Evolutionary conservation across 2,888 invertebrate genomes (phyloP), one percentile per base, ranked within the genome.

Genomic region (Hipparchia sbordonii): DNA sequence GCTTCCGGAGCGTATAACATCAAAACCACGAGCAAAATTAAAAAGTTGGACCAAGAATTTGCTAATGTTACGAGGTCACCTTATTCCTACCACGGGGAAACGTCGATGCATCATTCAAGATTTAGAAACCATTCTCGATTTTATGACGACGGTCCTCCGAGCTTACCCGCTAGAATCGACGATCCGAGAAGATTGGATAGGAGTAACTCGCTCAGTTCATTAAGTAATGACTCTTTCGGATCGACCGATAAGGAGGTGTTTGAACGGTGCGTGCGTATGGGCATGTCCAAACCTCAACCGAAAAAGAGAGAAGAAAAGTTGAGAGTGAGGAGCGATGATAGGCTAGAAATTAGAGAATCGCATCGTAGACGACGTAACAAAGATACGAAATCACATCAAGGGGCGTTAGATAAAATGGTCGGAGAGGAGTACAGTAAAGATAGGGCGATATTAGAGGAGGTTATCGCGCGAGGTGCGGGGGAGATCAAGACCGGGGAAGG

Each of bases 201-300:
- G 39, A 86, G 86, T 74, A 82, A 82, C 65, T 93, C 93, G 0
- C 84, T 88, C n/a, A 89, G 90, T 75, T 89, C 89, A 0, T 78
- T 92, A 12, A 94, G 92, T 81, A 91, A 93, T 79, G 94, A 95
- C 69, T 94, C 95, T 1, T 94, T 94, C 81, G 93, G 95, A 0
- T 95, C 96, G 3, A 96, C 96, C 68, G 95, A 96, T 76, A 94
- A 94, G 75, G 93, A 93, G 77, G 95, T 97, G 12, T 94, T 98
- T 77, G 97, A 97, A 80, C 95, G 97, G 71, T 96, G 97, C 84
- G 97, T 98, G 68, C 95, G 95, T 0, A 95, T 96, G 57, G 97
- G 97, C 52, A 96, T 97, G 96, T 88, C 94, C 8, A 82, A 84
- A 81, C 87, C 81, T 9, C 80, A 76, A 48, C 78, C 77, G 8